These are phyloP conservation scores for Hybos culiciformis DNA, from an alignment of 2,888 invertebrate species.

Conservation along the genomic window DNA sequence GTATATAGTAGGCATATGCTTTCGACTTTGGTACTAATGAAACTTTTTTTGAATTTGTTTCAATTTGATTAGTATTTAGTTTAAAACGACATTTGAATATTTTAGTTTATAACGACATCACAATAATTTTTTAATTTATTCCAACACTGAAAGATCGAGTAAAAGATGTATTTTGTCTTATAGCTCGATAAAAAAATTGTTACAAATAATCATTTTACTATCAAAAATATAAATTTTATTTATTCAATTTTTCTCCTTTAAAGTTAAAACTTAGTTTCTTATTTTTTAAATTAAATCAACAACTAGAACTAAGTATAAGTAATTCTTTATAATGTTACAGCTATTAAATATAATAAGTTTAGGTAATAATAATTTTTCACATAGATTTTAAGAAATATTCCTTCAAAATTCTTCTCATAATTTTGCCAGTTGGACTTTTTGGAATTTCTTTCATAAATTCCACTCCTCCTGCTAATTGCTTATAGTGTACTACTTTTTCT, in stretches of 20 bases:
- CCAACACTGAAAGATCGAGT: no score
- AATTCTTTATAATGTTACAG: neutral
- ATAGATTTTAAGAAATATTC: conserved; percentile 21
- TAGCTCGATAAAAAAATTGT: no score
- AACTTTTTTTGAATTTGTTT: no score
- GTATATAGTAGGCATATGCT: neutral
- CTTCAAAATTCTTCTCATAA: conserved; percentile 47
- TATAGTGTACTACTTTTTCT: conserved; percentile 59
- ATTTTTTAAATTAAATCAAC: neutral
- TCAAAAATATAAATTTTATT: neutral
- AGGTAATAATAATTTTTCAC: neutral
- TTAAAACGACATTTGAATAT: no score
- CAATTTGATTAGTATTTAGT: no score
- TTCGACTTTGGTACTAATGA: no score
- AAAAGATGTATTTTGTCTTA: no score
- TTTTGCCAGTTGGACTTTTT: conserved; percentile 65
- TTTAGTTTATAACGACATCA: no score
- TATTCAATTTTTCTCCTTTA: neutral
- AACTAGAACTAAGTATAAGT: neutral
- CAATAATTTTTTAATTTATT: no score
- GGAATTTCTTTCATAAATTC: conserved; percentile 55
- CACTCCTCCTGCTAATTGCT: conserved; percentile 55
- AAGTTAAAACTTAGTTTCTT: neutral
- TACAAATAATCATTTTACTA: no score
- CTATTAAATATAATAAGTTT: neutral